A percentile compares a stretch with the other conserved stretches of the same genome.
Evolutionary conservation across 2,888 invertebrate genomes (phyloP).

Genomic region (Andrena dorsata): DNA sequence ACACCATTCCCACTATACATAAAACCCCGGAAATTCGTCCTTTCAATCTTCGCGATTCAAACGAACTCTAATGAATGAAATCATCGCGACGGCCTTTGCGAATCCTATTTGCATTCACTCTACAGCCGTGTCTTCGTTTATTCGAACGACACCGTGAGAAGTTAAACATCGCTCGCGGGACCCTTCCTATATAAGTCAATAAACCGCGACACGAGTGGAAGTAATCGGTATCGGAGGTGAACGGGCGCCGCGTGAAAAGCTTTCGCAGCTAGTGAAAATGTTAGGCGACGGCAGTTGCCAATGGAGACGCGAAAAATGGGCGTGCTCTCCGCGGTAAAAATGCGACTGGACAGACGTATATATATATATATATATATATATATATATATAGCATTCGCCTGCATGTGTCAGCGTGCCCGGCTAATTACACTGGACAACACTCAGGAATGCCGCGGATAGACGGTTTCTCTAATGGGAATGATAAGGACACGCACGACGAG

Average conservation of each 20-base stretch:
- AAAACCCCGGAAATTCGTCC: conserved; percentile 25
- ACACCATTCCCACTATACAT: not conserved
- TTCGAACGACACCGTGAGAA: not conserved
- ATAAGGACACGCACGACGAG: not conserved
- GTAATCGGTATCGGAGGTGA: not conserved
- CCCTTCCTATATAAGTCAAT: not conserved
- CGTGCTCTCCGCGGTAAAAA: conserved; percentile 64
- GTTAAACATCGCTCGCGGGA: conserved; percentile 10
- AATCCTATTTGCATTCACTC: conserved; percentile 23
- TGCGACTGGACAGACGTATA: conserved; percentile 21
- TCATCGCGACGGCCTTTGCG: conserved; percentile 15
- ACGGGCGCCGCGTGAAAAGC: not conserved
- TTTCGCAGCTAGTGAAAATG: conserved; percentile 52
- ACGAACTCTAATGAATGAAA: conserved; percentile 33
- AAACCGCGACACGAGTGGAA: not conserved
- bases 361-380: no score
- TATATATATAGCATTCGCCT: no score
- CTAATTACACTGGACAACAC: conserved; percentile 12
- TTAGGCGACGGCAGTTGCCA: conserved; percentile 71
- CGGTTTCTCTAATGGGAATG: not conserved
- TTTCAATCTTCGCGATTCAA: conserved; percentile 34
- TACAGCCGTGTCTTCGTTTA: not conserved
- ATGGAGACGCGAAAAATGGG: conserved; percentile 76
- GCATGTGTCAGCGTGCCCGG: conserved; percentile 58
- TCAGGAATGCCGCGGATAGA: not conserved